Percentiles rank a stretch among this genome's conserved stretches.
Conservation (phyloP, 2,113 vertebrate genomes). For the Castor canadensis region DNA sequence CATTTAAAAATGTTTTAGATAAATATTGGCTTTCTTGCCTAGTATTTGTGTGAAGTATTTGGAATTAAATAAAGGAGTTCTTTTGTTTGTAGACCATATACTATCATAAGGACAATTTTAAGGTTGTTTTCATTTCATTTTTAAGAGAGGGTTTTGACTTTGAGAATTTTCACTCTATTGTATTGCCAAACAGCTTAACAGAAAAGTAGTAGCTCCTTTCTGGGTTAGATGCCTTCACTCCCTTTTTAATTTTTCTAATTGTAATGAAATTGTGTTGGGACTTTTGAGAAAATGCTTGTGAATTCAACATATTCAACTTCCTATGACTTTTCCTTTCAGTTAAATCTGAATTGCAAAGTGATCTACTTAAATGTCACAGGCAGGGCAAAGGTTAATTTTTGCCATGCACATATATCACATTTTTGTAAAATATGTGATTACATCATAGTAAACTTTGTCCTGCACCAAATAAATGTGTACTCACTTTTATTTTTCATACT, state of each 20-base stretch:
- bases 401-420: conserved; percentile 46
- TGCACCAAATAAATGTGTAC: conserved; percentile 60
- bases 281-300: conserved; percentile 46
- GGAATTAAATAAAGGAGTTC: conserved; percentile 60
- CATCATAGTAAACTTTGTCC: conserved; percentile 62
- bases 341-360: conserved; percentile 55
- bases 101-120: conserved; percentile 10
- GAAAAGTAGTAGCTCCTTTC: conserved; percentile 45
- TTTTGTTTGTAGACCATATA: conserved; percentile 70
- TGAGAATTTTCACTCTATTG: background rate
- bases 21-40: background rate
- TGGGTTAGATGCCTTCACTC: background rate
- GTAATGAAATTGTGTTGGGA: conserved; percentile 27
- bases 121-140: background rate
- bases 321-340: conserved; percentile 57
- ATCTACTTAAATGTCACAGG: conserved; percentile 59
- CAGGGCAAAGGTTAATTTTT: conserved; percentile 28
- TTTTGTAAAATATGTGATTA: conserved; percentile 70
- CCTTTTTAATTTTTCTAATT: conserved; percentile 41
- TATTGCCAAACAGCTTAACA: conserved; percentile 2
- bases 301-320: conserved; percentile 59
- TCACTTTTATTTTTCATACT: conserved; percentile 44
- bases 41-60: conserved; percentile 36
- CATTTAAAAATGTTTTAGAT: conserved; percentile 44
- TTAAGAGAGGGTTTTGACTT: background rate